Conservation (phyloP, 1,140 invertebrate genomes). For the Lepidotrigona ventralis region DNA sequence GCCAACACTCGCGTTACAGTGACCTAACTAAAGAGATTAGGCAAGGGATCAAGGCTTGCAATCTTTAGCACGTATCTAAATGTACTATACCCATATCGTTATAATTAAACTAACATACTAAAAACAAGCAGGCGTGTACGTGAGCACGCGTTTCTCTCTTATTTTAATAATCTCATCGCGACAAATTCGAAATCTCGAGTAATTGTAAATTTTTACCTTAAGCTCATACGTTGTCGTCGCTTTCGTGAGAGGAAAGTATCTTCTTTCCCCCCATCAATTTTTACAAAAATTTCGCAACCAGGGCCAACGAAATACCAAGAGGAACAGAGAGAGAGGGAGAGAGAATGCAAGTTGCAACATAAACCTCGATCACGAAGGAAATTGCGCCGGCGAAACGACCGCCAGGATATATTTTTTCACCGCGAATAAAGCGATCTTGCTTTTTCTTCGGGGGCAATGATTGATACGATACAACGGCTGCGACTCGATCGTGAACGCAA, state of each 20-base stretch:
- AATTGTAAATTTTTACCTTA: neutral
- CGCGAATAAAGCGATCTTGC: neutral
- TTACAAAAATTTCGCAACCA: neutral
- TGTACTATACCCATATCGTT: neutral
- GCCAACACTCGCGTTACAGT: neutral
- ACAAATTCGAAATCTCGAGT: neutral
- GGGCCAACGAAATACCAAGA: no score
- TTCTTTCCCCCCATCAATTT: neutral
- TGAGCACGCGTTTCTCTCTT: neutral
- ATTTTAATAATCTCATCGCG: neutral
- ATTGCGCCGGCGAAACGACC: neutral
- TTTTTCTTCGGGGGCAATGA: slow-evolving; percentile 37
- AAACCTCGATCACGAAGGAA: neutral
- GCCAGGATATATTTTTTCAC: neutral
- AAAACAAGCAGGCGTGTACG: neutral
- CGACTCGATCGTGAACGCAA: slow-evolving; percentile 33
- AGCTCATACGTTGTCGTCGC: no score
- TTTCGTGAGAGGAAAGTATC: no score
- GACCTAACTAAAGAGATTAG: neutral
- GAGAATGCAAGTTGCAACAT: neutral
- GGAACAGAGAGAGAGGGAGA: no score
- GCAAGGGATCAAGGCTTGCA: neutral
- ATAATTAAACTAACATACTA: neutral
- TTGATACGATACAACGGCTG: slow-evolving; percentile 41
- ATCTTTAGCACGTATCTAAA: neutral